Base-by-base conservation (phyloP, 2,888 invertebrate species). In the Cephus sareptanus region DNA sequence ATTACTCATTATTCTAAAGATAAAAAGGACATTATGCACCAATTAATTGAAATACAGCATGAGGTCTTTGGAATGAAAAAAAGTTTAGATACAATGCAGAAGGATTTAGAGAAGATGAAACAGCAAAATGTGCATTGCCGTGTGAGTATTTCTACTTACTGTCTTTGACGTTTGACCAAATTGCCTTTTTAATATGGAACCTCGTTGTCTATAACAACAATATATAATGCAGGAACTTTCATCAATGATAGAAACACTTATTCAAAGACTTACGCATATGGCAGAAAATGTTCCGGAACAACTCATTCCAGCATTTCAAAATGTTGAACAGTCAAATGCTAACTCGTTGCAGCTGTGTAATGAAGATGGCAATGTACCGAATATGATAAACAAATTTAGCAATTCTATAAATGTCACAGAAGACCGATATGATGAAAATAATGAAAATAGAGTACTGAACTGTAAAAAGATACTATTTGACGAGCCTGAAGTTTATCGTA, bases 401-500 rank as follows among this genome's bases (percentile, higher is more conserved):
- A 13, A 12, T 15, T 71, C 71, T 6, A 12, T 33, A 33, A 15
- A 34, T 71, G 13, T 34, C 33, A 6, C 31, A 9, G 34, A 23
- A n/a, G 79, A 79, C 35, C 33, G 12, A 15, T 15, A 31, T 4
- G 76, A 80, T 69, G 79, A 75, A 13, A 76, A 78, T 11, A 76
- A 78, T 35, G 68, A 69, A 30, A 68, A 77, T 15, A 69, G 77
- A 23, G n/a, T 74, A 11, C 81, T 87, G 3, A 82, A 86, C 76
- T 90, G 90, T 79, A 89, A 88, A 79, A 90, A 89, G 76, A 82
- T 78, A 23, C 80, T 90, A 34, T 90, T 90, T 68, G 86, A 83
- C 15, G 87, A 89, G 37, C 82, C 82, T 35, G 85, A 88, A 34
- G 81, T 84, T n/a, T 81, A 76, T 31, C 85, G 83, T 23, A 34